Evolutionary conservation across 2,888 invertebrate species (phyloP), one percentile per base, ranked within the genome.

Genomic region (Camptogramma bilineatum): DNA sequence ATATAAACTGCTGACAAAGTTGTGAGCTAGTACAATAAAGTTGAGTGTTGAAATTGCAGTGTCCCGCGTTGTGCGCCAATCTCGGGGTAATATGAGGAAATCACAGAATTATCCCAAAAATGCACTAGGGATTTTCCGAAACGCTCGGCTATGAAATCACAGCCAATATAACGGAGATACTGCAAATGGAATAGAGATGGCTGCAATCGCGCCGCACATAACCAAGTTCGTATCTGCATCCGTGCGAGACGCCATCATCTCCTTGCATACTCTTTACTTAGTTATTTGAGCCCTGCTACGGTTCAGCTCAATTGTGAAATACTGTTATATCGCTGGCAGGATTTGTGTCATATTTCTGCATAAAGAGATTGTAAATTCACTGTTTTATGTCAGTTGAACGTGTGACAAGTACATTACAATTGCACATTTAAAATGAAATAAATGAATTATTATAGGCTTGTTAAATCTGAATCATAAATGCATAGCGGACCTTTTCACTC

Each of bases 171-270:
- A 75, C 76, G 77, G 77, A 84, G 79, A 85, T 88, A 88, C 82
- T 88, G 87, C 86, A 86, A 89, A 88, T 88, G 84, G 84, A 88
- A 87, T 81, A 74, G 84, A 82, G 78, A 84, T 80, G 77, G 81
- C 64, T 74, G 69, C 71, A 75, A 74, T 75, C 67, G 61, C 34
- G 63, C 71, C 70, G 64, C 72, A 77, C 63, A 68, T 69, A 66
- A 62, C 67, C 69, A 53, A 51, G 44, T 62, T 53, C 46, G 31
- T 65, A 65, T 61, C 64, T 54, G 59, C 64, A 56, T 63, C 58
- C 59, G 52, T 58, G 54, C 57, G 24, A 61, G 61, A 54, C 48
- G 54, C 53, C 51, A 58, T 66, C 28, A 59, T 56, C 7, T 52
- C 52, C 59, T 63, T 56, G 56, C 48, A 58, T 58, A 62, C 50